These are phyloP conservation scores for Steinernema scapterisci DNA, from an alignment of 2,888 invertebrate genomes.

Conservation along the genomic window DNA sequence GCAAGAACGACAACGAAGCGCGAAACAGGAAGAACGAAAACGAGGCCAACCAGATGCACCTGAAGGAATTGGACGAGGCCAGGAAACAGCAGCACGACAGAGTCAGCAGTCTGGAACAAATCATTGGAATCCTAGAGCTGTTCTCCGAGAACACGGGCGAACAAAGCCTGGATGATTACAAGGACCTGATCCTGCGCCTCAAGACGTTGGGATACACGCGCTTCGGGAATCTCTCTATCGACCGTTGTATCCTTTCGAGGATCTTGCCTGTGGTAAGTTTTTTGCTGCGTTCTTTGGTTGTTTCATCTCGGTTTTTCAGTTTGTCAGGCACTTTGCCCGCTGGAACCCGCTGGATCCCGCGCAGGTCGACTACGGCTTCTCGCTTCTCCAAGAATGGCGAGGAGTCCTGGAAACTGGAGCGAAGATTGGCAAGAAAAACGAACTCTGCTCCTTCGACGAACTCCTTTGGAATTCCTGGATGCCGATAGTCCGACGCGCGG, in stretches of 20 bases:
- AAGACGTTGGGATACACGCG: constrained; percentile 76
- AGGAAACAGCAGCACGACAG: constrained; percentile 78
- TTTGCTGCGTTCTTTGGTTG: too few relatives aligned
- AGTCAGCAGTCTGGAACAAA: constrained; percentile 74
- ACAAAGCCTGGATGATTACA: constrained; percentile 74
- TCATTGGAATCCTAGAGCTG: constrained; percentile 42
- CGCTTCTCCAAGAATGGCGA: constrained; percentile 69
- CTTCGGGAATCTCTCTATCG: constrained; percentile 82
- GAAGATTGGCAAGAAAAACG: constrained; percentile 38
- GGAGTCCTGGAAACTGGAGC: not conserved
- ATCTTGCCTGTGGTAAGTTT: constrained; percentile 77
- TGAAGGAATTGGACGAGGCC: constrained; percentile 76
- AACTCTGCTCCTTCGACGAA: constrained; percentile 77
- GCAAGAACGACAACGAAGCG: constrained; percentile 80
- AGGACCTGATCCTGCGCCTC: constrained; percentile 73
- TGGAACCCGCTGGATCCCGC: constrained; percentile 89
- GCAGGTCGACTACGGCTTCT: constrained; percentile 68
- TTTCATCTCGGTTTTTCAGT: constrained; percentile 59
- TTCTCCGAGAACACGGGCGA: constrained; percentile 31
- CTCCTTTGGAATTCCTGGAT: constrained; percentile 89
- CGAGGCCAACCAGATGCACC: constrained; percentile 80
- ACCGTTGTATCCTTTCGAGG: constrained; percentile 75
- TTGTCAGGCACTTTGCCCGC: constrained; percentile 77
- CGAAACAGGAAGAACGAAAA: constrained; percentile 81
- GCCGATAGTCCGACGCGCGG: constrained; percentile 74